phyloP scores from a whole-genome alignment of 1,140 invertebrate species.

The Drosophila takahashii region DNA sequence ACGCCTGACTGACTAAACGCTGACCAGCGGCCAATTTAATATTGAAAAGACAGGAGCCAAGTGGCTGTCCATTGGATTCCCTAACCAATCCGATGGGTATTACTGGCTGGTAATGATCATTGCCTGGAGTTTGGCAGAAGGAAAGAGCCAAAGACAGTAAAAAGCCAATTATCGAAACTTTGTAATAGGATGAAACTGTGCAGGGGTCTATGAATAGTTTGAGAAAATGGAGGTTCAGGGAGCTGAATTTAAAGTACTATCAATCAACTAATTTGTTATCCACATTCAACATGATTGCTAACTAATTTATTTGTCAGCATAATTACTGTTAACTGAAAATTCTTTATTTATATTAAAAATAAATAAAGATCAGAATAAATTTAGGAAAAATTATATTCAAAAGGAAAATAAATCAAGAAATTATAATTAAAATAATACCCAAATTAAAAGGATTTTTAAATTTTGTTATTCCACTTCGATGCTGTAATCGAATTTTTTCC shows the following conservation, averaged over 20 bases:
- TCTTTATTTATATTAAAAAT: background rate
- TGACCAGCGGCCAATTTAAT: constrained; percentile 72
- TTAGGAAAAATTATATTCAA: no score
- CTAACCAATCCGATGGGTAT: constrained; percentile 30
- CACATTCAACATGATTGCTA: no score
- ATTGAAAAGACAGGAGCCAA: constrained; percentile 50
- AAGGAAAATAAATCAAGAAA: no score
- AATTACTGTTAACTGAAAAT: no score
- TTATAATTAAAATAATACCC: no score
- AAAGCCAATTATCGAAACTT: constrained; percentile 32
- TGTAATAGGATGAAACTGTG: constrained; percentile 2
- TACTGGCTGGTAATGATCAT: constrained; percentile 5
- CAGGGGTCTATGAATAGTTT: no score
- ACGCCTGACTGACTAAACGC: constrained; percentile 79
- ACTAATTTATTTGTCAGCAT: no score
- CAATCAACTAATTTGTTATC: background rate
- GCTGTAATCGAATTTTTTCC: background rate
- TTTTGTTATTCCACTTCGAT: no score
- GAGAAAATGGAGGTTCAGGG: background rate
- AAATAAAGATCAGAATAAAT: no score
- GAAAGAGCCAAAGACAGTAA: constrained; percentile 8
- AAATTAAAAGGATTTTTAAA: no score
- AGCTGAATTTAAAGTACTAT: background rate
- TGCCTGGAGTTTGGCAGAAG: background rate
- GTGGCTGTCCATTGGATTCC: constrained; percentile 59